These are phyloP conservation scores for Microplitis deprimator DNA, from an alignment of 2,888 invertebrate species.

Conservation along the genomic window DNA sequence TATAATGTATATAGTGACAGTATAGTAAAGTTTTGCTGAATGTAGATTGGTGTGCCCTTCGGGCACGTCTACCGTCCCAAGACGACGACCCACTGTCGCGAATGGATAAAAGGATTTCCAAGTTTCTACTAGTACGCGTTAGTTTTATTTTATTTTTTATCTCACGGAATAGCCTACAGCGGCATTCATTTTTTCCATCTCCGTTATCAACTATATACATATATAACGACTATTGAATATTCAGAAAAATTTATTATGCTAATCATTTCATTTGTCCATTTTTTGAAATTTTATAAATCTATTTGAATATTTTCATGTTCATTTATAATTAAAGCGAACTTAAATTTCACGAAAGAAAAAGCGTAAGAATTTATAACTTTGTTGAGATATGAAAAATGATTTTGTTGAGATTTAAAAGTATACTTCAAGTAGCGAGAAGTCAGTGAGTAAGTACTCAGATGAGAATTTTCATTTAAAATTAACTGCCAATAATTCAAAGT, in stretches of 20 bases:
- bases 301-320: neutral
- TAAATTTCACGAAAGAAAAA: neutral
- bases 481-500: conserved; percentile 25
- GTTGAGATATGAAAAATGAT: neutral
- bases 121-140: conserved; percentile 52
- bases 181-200: conserved; percentile 17
- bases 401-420: neutral
- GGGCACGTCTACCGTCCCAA: conserved; percentile 42
- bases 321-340: neutral
- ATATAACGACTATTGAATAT: neutral
- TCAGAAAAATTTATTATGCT: conserved; percentile 1
- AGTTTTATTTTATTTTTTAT: conserved; percentile 45
- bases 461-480: conserved; percentile 15
- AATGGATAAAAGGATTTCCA: conserved; percentile 57
- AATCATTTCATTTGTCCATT: neutral
- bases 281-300: neutral
- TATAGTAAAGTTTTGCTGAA: conserved; percentile 16
- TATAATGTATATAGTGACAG: conserved; percentile 41
- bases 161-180: conserved; percentile 39
- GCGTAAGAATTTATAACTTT: neutral
- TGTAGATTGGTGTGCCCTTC: conserved; percentile 18
- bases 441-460: conserved; percentile 8
- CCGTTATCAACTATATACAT: neutral
- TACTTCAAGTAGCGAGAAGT: neutral
- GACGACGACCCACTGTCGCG: conserved; percentile 32